phyloP scores from a whole-genome alignment of 2,888 invertebrate species.

The Baronia brevicornis region DNA sequence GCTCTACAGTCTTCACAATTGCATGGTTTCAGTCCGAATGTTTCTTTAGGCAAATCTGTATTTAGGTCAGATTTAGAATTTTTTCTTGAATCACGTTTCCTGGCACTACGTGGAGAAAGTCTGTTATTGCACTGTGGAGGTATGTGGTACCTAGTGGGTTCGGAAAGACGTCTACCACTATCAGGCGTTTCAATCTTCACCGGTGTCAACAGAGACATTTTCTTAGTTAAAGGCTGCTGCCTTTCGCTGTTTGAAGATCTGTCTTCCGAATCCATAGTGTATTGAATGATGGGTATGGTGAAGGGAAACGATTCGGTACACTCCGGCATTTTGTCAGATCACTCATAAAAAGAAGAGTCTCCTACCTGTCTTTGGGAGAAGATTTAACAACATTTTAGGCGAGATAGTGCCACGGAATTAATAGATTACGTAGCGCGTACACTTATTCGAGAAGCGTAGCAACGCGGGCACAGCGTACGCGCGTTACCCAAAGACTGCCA shows the following conservation, averaged over 20 bases:
- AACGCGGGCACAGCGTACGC: slow-evolving; percentile 37
- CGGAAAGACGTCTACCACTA: slow-evolving; percentile 52
- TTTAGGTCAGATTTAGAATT: slow-evolving; percentile 49
- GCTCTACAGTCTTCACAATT: slow-evolving; percentile 69
- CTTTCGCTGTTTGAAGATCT: slow-evolving; percentile 34
- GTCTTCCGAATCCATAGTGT: slow-evolving; percentile 68
- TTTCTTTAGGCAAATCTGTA: slow-evolving; percentile 42
- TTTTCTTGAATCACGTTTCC: slow-evolving; percentile 53
- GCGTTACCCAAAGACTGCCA: slow-evolving; percentile 30
- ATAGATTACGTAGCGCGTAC: slow-evolving; percentile 21
- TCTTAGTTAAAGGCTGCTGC: slow-evolving; percentile 53
- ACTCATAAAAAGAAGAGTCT: slow-evolving; percentile 28
- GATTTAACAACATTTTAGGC: slow-evolving; percentile 44
- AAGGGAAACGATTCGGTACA: slow-evolving; percentile 63
- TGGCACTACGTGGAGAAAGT: slow-evolving; percentile 61
- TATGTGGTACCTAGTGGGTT: slow-evolving; percentile 59
- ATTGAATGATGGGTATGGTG: slow-evolving; percentile 63
- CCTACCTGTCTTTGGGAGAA: slow-evolving; percentile 27
- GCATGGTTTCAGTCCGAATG: slow-evolving; percentile 56
- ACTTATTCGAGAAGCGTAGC: slow-evolving; percentile 16
- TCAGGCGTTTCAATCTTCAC: slow-evolving; percentile 68
- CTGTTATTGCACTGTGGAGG: slow-evolving; percentile 67
- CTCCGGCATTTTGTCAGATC: slow-evolving; percentile 57
- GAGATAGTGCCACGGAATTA: slow-evolving; percentile 12
- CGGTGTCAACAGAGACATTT: slow-evolving; percentile 60